These are phyloP conservation scores for Neotoxoptera formosana DNA, from an alignment of 1,140 invertebrate genomes.

Conservation along the genomic window DNA sequence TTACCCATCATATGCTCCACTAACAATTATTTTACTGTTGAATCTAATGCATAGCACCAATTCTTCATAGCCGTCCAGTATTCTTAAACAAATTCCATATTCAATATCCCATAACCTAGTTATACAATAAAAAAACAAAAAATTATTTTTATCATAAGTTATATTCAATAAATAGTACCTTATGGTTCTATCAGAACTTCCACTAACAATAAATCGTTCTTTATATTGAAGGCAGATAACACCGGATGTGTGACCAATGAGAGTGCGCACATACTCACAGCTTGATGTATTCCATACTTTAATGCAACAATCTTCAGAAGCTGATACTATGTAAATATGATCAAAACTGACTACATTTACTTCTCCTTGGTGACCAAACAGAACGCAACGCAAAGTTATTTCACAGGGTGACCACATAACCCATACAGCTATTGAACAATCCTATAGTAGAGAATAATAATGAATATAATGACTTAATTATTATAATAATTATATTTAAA, in stretches of 20 bases:
- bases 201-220: slow-evolving; percentile 96
- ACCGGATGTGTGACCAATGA: slow-evolving; percentile 98
- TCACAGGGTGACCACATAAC: slow-evolving; percentile 98
- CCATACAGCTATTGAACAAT: slow-evolving; percentile 99
- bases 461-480: slow-evolving; percentile 18
- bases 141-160: background rate
- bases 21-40: slow-evolving; percentile 98
- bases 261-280: slow-evolving; percentile 98
- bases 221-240: slow-evolving; percentile 99
- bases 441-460: slow-evolving; percentile 68
- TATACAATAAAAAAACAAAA: slow-evolving; percentile 59
- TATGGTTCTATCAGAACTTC: slow-evolving; percentile 99
- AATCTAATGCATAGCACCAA: slow-evolving; percentile 96
- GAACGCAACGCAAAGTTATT: slow-evolving; percentile 91
- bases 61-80: slow-evolving; percentile 98
- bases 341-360: slow-evolving; percentile 99
- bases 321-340: slow-evolving; percentile 99
- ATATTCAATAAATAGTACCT: slow-evolving; percentile 68
- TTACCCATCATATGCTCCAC: slow-evolving; percentile 98
- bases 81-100: slow-evolving; percentile 94
- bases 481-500: too few species aligned
- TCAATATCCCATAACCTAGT: slow-evolving; percentile 98
- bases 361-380: slow-evolving; percentile 97
- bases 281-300: slow-evolving; percentile 99
- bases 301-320: slow-evolving; percentile 98